Evolutionary conservation across 2,113 vertebrate species (phyloP), one percentile per base, ranked within the genome.

Genomic region (Antigone vipio): DNA sequence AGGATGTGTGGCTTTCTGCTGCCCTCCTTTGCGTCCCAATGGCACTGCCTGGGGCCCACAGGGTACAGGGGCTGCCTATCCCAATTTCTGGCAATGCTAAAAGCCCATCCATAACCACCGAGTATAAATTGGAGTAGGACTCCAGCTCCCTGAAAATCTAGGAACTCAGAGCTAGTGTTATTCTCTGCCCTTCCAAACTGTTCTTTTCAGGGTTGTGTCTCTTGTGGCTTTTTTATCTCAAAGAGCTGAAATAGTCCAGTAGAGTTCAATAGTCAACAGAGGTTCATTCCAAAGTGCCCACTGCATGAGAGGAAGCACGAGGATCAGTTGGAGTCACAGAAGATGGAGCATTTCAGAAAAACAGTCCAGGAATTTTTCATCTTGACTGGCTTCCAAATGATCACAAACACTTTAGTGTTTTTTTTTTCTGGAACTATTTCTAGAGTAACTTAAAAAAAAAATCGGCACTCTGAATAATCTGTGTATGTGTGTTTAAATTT

Each of bases 281-380:
- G 12, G 12, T 75, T 86, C 13, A 32, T 88, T 88, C 38, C 42
- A 30, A 71, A 82, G 23, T 12, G 9, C 11, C 35, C 23, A 66
- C 34, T 1, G 4, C 21, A 69, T 5, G 12, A 74, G 18, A 49
- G 20, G 10, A 81, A 82, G 14, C 23, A 15, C 0, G 0, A 73
- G 35, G 12, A 85, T 21, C 15, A 35, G 9, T 24, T 20, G 22
- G 12, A 77, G 27, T 53, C 50, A 42, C 38, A 50, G n/a, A 89
- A 77, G 40, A 58, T 2, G 12, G 26, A 81, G 18, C 8, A 35
- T 78, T 74, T 75, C 56, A 74, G 20, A 67, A 44, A 73, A 85
- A 50, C 6, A 30, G 11, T 20, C 32, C 15, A 32, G 24, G 12
- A 20, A 7, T n/a, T 91, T 75, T 72, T 85, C 12, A 38, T 42